These are phyloP conservation scores for Sapajus apella DNA, from an alignment of 2,113 vertebrate genomes.

Conservation along the genomic window DNA sequence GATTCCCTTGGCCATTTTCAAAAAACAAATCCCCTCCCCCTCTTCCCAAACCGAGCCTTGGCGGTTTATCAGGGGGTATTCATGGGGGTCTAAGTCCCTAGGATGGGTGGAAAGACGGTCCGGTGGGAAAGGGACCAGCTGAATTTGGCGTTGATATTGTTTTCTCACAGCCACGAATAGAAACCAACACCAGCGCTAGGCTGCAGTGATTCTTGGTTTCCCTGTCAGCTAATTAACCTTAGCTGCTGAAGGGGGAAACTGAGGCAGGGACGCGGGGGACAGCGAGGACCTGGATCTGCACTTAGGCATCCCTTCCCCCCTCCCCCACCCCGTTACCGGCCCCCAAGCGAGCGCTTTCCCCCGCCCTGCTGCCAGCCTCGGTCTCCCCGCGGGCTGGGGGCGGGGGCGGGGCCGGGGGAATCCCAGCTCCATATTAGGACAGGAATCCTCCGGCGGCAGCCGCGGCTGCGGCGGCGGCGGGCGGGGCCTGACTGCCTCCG, in stretches of 20 bases:
- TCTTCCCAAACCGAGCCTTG: not conserved
- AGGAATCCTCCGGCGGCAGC: conserved; percentile 77
- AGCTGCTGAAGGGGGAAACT: conserved; percentile 35
- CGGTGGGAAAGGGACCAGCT: not conserved
- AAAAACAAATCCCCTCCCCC: not conserved
- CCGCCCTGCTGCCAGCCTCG: not conserved
- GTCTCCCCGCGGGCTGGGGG: conserved; percentile 66
- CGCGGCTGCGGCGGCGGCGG: conserved; percentile 47
- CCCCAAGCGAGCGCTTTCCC: not conserved
- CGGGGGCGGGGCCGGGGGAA: conserved; percentile 80
- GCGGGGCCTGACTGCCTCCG: conserved; percentile 71
- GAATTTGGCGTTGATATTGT: not conserved
- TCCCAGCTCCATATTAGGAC: conserved; percentile 80
- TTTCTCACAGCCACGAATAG: not conserved
- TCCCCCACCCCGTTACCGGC: not conserved
- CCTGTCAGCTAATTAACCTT: not conserved
- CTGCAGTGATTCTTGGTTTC: not conserved
- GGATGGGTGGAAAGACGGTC: not conserved
- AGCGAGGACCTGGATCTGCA: not conserved
- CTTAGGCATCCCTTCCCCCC: not conserved
- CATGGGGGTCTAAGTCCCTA: not conserved
- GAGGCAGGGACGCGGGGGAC: conserved; percentile 45
- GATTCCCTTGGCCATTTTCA: conserved; percentile 35
- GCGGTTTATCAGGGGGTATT: not conserved
- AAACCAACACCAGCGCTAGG: not conserved